Base-by-base conservation (phyloP, 2,113 vertebrate species). In the Amphiprion percula region DNA sequence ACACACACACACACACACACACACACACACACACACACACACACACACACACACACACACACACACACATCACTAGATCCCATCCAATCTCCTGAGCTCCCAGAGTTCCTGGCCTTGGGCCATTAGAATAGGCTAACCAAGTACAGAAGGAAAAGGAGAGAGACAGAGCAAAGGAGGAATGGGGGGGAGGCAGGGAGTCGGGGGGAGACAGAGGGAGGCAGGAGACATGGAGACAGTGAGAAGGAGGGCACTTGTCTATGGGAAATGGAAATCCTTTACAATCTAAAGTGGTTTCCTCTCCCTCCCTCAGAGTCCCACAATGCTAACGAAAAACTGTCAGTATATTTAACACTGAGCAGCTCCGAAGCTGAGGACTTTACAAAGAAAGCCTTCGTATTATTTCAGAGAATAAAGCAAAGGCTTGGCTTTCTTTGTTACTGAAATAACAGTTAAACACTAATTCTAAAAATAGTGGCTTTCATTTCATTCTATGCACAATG, bases 191-290 rank as follows among this genome's bases (percentile, higher is more conserved):
- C 52, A 61, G 50, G 28, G 68, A 59, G 55, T 41, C 0, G 8
- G 46, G 6, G 74, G 17, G 56, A 63, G 44, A 56, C 15, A 9
- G 50, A 82, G 28, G 24, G 47, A 16, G 46, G 66, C 66, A 49
- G 75, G 72, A 88, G 82, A 82, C 81, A 88, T 16, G 15, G 41
- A 82, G 84, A 80, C 68, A 88, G 78, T 8, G 55, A 79, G 49
- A 79, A 82, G 79, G 84, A 92, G 93, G 82, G 81, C 37, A 92
- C 94, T 93, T 94, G 96, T 93, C 91, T 89, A 93, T 94, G 88
- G 96, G 96, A 97, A 97, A 96, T 95, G 94, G 94, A 96, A 95
- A 94, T 94, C 95, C 94, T 96, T 96, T 94, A 95, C 95, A 95
- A 92, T 92, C 61, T 68, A 41, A 92, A 97, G 95, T 96, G 93